phyloP scores from a whole-genome alignment of 2,888 invertebrate species.

The Catocala nupta region DNA sequence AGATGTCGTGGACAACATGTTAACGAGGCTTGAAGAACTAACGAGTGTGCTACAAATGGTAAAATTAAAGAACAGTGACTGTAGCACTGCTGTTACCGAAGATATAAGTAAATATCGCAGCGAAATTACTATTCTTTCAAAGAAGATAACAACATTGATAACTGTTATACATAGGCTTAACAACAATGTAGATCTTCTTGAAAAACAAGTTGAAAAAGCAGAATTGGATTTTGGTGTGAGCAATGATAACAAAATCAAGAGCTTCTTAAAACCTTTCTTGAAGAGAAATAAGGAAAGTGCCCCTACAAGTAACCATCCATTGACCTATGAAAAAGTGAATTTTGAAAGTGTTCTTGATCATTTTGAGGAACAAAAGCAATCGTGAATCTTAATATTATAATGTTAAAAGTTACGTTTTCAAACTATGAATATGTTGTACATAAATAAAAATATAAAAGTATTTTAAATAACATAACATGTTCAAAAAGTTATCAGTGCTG shows the following conservation, averaged over 20 bases:
- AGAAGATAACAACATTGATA: conserved; percentile 86
- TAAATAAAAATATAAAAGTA: too few relatives aligned
- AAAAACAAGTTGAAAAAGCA: conserved; percentile 87
- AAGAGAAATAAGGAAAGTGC: conserved; percentile 66
- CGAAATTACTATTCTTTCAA: conserved; percentile 84
- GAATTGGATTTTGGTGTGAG: conserved; percentile 87
- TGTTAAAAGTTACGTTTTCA: too few relatives aligned
- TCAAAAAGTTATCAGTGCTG: too few relatives aligned
- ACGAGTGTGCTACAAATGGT: conserved; percentile 88
- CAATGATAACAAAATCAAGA: conserved; percentile 87
- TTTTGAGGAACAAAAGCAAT: conserved; percentile 64
- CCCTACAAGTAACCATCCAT: conserved; percentile 26
- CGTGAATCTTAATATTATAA: conserved; percentile 3
- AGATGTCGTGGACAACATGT: conserved; percentile 89
- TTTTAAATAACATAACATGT: too few relatives aligned
- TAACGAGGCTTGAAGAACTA: conserved; percentile 89
- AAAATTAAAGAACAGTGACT: conserved; percentile 79
- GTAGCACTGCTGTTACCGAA: conserved; percentile 79
- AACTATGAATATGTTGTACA: too few relatives aligned
- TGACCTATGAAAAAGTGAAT: conserved; percentile 45
- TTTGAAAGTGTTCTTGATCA: conserved; percentile 70
- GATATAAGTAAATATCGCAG: conserved; percentile 84
- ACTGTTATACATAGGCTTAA: conserved; percentile 84
- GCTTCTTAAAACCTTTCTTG: conserved; percentile 88
- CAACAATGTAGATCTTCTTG: conserved; percentile 84